Evolutionary conservation across 2,113 vertebrate genomes (phyloP), one percentile per base, ranked within the genome.

Genomic region (Loxodonta africana): DNA sequence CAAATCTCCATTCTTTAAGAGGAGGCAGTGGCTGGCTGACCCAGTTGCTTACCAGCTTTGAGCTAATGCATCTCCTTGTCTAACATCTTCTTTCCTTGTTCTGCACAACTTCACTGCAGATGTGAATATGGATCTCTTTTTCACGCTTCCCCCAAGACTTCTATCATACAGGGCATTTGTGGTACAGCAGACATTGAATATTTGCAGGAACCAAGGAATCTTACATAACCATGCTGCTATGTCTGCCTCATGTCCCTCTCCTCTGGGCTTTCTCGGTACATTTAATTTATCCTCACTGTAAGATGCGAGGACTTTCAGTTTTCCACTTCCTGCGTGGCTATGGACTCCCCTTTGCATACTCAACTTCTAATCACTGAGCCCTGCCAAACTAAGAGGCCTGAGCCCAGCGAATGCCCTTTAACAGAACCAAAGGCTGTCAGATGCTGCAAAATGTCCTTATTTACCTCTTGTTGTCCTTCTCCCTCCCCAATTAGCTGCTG

Each of bases 161-260:
- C 74, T 4, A 3, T 7, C 60, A 18, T 5, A 28, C 71, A 20
- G 1, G 5, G 44, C 14, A 18, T n/a, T 4, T 20, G 23, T 28
- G 44, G 60, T 17, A 1, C 15, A 0, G 44, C 17, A 0, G 0
- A 26, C 14, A 2, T 1, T 48, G 57, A 26, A 33, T 5, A 18
- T 46, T 5, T 65, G 57, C 25, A 73, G 33, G 28, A n/a, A n/a
- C 1, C 1, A 41, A 25, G 28, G 14, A 12, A 7, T 33, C 44
- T n/a, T 12, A 57, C 53, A 48, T 48, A 7, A 48, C 48, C 48
- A 14, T 57, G 53, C 15, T 3, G 53, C 53, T 57, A 10, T 12
- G 53, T 17, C 15, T 57, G 53, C 53, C 53, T 14, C 15, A 57
- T 57, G 53, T 12, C 46, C 20, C 8, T 28, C 33, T 33, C 44